Base-by-base conservation (phyloP, 2,797 vertebrate genomes). In the Bradypus variegatus region DNA sequence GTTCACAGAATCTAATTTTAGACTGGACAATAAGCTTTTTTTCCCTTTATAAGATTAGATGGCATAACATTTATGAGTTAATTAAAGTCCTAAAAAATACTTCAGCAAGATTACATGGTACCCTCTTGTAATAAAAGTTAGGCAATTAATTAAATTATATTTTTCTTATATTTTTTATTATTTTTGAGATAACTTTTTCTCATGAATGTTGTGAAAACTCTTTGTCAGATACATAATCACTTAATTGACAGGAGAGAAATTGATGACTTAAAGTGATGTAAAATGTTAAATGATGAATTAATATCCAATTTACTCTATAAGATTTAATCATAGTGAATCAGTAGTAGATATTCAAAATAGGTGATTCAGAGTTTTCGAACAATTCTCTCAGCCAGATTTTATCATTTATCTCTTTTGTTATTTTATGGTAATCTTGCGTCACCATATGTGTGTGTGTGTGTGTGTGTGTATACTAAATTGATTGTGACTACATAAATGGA, bases 1-100 rank as follows among this genome's bases (percentile, higher is more conserved):
- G 21, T 19, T 19, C 99, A 98, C 93, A 98, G 98, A 96, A 99
- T 80, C 38, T 81, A 89, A 90, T 77, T 85, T 77, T 77, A 87
- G 73, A 86, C 48, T 95, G 93, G 69, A 77, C 36, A 84, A 5
- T 79, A 87, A 83, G 41, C 41, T 79, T 27, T 64, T 84, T 94
- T 82, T 93, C 50, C 25, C 58, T 92, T 76, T 41, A 48, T 75
- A 69, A 67, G 58, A n/a, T 87, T 87, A 89, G 65, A 75, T 75
- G 25, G 23, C 19, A 29, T 81, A 89, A 48, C 6, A 33, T 60
- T 92, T 84, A 31, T 81, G 38, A 60, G 9, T 92, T 73, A 45
- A 45, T 45, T 45, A 12, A 87, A 90, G 55, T 82, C 29, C 62
- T 69, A 81, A 77, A 76, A 85, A 87, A 67, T 85, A 81, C 50